Evolutionary conservation across 2,113 vertebrate genomes (phyloP), one percentile per base, ranked within the genome.

Genomic region (Alethe diademata): DNA sequence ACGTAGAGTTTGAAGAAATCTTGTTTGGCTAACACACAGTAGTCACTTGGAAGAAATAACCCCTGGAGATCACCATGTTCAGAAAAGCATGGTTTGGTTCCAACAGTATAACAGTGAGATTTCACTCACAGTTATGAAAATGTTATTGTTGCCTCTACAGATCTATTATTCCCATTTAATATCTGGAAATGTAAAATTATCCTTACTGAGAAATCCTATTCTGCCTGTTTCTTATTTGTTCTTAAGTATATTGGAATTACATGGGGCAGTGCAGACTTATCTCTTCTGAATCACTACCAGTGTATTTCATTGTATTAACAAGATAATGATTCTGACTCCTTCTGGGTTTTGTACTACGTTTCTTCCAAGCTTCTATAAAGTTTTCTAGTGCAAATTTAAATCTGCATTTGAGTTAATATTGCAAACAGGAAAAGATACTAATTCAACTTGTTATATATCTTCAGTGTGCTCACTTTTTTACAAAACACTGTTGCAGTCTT

Each of bases 91-190:
- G n/a, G 16, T 69, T 92, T 60, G 57, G 31, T 90, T 95, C 81
- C 86, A 95, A 47, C 43, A 60, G 4, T 29, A 54, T 31, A 83
- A 42, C 38, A 90, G 26, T 73, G 60, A 74, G 60, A 62, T 92
- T 91, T 56, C 38, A 71, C n/a, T 94, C 48, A 86, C 26, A 56
- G 56, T 88, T 91, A 84, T 31, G 61, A 90, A 97, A 95, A 92
- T 57, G 28, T 92, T 95, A 65, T 74, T 83, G 54, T 56, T 70
- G 36, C 70, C 29, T 90, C 73, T 69, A 66, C 43, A 92, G 73
- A 47, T 72, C 73, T 95, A 56, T 82, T 92, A 95, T 66, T 96
- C 69, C 54, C 57, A 72, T 89, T 79, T 53, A 80, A 70, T 47
- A 60, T 88, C 74, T 94, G 53, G 53, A 67, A 90, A 12, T 76